A percentile compares a stretch with the other conserved stretches of the same genome.
phyloP scores from a whole-genome alignment of 1,140 invertebrate genomes.

The Homalodisca vitripennis region DNA sequence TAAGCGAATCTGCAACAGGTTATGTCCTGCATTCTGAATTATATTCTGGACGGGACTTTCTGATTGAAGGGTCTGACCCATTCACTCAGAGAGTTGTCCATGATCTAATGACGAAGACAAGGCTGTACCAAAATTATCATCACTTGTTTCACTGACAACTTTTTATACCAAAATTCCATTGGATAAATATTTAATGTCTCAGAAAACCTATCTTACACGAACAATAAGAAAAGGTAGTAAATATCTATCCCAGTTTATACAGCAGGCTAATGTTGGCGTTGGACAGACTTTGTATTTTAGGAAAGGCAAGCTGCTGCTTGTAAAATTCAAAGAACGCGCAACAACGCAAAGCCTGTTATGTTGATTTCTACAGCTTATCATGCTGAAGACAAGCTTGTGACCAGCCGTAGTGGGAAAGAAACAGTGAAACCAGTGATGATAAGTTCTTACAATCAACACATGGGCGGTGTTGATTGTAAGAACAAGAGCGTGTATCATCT shows the following conservation, averaged over 20 bases:
- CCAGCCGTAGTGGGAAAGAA: not conserved
- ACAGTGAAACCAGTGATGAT: constrained; percentile 16
- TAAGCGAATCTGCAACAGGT: not conserved
- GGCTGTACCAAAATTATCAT: no score
- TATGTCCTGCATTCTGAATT: not conserved
- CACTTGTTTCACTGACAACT: no score
- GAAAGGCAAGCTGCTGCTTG: not conserved
- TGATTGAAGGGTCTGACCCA: not conserved
- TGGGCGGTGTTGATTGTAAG: constrained; percentile 30
- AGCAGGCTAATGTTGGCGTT: no score
- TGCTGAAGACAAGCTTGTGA: constrained; percentile 13
- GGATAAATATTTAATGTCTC: no score
- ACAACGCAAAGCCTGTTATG: constrained; percentile 8
- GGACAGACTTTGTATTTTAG: not conserved
- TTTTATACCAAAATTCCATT: no score
- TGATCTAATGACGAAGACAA: not conserved
- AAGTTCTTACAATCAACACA: constrained; percentile 24
- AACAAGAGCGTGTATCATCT: constrained; percentile 26
- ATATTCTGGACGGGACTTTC: not conserved
- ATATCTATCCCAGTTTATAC: no score
- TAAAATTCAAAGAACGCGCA: constrained; percentile 7
- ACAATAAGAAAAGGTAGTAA: no score
- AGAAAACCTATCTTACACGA: no score
- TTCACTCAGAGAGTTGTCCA: not conserved
- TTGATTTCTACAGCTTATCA: not conserved